Evolutionary conservation across 2,888 invertebrate species (phyloP).

Genomic region (Amaurobius ferox): DNA sequence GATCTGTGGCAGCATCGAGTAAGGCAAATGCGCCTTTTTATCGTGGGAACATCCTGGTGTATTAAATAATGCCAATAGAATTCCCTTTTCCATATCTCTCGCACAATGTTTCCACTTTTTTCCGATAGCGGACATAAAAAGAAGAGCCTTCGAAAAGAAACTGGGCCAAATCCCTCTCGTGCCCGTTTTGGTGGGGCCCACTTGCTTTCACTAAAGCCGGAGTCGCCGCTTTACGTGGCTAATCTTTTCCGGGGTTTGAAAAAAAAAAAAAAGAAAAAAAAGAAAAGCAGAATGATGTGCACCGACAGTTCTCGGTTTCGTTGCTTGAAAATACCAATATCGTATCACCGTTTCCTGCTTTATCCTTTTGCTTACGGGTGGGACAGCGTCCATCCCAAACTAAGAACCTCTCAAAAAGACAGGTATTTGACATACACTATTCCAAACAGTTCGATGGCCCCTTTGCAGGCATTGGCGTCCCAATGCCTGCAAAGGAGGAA

Average conservation of each 20-base stretch:
- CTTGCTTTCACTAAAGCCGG: neutral
- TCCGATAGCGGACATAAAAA: neutral
- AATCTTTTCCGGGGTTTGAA: conserved; percentile 12
- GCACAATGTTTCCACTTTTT: conserved; percentile 11
- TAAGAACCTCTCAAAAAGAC: too few species aligned
- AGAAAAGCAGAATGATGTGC: neutral
- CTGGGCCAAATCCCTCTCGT: conserved; percentile 13
- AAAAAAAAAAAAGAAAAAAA: neutral
- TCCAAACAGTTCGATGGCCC: too few species aligned
- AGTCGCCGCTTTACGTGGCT: neutral
- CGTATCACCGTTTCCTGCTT: neutral
- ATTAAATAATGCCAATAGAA: conserved; percentile 50
- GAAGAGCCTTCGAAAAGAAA: neutral
- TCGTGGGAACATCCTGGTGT: conserved; percentile 65
- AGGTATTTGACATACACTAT: too few species aligned
- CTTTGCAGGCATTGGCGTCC: too few species aligned
- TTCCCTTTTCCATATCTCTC: neutral
- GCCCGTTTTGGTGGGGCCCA: neutral
- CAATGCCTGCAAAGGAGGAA: too few species aligned
- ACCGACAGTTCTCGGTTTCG: neutral
- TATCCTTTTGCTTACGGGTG: neutral
- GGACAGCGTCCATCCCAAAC: neutral
- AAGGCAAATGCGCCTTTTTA: conserved; percentile 23
- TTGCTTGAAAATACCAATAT: neutral
- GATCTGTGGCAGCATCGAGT: too few species aligned